Evolutionary conservation across 1,140 invertebrate genomes (phyloP), one percentile per base, ranked within the genome.

Genomic region (Lordiphosa stackelbergi): DNA sequence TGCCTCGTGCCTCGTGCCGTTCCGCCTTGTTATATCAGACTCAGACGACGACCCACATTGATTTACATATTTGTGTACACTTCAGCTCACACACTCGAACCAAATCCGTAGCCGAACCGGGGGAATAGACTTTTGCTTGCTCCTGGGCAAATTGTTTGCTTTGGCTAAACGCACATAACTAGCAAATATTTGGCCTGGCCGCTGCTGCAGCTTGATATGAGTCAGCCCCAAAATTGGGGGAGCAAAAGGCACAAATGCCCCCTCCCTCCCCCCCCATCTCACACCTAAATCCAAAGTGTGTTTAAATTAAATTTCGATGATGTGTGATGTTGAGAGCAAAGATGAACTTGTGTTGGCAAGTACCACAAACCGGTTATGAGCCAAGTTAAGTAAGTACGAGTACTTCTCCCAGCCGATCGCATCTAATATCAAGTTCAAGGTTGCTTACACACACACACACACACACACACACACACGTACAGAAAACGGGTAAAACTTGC

Each of bases 381-480:
- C 24, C 24, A 37, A 37, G 45, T 16, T 9, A 37, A 59, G 24
- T 45, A 49, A 42, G 35, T 45, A 45, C 45, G 58, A 58, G n/a
- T n/a, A n/a, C n/a, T n/a, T n/a, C n/a, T n/a, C n/a, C n/a, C n/a
- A n/a, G n/a, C n/a, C n/a, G n/a, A n/a, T 69, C 54, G 66, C 62
- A 83, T 81, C 75, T 81, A 81, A 81, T 81, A 81, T 83, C 75
- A 81, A 81, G 75, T 81, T 81, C 75, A 81, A 81, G 75, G 75
- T 83, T 69, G 58, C 58, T n/a, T n/a, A n/a, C n/a, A n/a, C n/a
- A n/a, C n/a, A n/a, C n/a, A n/a, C n/a, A n/a, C n/a, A 69, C 43
- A 11, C 46, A 35, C 9, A 8, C 13, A 2, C 6, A 36, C n/a
- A 34, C 13, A 48, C 31, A 24, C 59, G 51, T 35, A 13, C 60